A percentile compares a stretch with the other conserved stretches of the same genome.
Conservation (phyloP, 2,888 invertebrate species). For the Scelioninae gen. 2 region DNA sequence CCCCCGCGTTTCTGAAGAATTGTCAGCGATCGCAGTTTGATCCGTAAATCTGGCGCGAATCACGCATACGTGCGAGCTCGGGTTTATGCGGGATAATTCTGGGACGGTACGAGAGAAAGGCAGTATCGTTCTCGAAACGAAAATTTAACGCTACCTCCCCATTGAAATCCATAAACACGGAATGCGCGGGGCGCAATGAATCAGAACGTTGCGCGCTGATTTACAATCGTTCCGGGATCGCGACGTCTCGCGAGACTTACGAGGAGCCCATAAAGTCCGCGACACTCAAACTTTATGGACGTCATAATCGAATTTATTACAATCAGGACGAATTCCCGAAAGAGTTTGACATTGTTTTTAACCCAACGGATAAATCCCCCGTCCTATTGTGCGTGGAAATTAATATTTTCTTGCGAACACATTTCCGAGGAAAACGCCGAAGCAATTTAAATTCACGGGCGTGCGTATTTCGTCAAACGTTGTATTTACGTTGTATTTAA, state of each 20-base stretch:
- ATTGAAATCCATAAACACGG: slow-evolving; percentile 61
- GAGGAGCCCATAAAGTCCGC: slow-evolving; percentile 59
- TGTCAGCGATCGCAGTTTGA: slow-evolving; percentile 38
- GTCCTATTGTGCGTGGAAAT: too few relatives aligned
- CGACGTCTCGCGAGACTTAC: slow-evolving; percentile 65
- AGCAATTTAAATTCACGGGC: too few relatives aligned
- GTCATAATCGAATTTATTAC: slow-evolving; percentile 70
- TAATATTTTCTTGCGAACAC: too few relatives aligned
- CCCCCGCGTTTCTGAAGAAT: too few relatives aligned
- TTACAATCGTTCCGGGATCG: slow-evolving; percentile 67
- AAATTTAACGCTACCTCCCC: slow-evolving; percentile 59
- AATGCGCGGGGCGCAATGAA: slow-evolving; percentile 60
- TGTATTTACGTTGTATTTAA: too few relatives aligned
- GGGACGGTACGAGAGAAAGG: slow-evolving; percentile 55
- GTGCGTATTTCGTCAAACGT: too few relatives aligned
- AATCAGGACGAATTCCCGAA: slow-evolving; percentile 62
- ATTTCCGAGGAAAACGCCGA: too few relatives aligned
- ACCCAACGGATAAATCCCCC: slow-evolving; percentile 14
- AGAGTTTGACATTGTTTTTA: slow-evolving; percentile 43
- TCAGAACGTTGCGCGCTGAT: slow-evolving; percentile 64
- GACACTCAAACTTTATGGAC: slow-evolving; percentile 69
- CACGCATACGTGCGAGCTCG: slow-evolving; percentile 38
- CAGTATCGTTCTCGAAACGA: slow-evolving; percentile 58
- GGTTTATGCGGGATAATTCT: slow-evolving; percentile 51
- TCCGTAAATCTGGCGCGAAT: slow-evolving; percentile 49